Evolutionary conservation across 2,113 vertebrate species (phyloP), one percentile per base, ranked within the genome.

Genomic region (Crotophaga sulcirostris): DNA sequence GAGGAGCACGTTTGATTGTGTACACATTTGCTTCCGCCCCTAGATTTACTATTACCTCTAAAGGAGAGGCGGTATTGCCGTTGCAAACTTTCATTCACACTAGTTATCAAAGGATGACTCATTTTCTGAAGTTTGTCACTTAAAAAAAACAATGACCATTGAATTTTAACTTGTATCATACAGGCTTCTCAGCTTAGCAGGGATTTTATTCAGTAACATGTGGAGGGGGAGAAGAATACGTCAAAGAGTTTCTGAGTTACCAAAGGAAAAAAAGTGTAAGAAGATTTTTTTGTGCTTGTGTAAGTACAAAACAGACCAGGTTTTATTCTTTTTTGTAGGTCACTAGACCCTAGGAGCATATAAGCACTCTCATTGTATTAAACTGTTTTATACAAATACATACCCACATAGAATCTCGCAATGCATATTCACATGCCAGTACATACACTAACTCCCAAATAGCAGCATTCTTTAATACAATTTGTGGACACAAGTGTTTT

Each of bases 51-150:
- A 59, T 52, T 31, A 34, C 10, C 34, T 82, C 67, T 80, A 66
- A 78, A 86, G 59, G n/a, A 93, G 45, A 89, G 38, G 34, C 1
- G 11, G 42, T 66, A 82, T 7, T 47, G 64, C 23, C 87, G 49
- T 47, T 84, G 78, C 34, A 95, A 93, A 82, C 29, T 90, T 93
- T 82, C n/a, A 90, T 84, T 94, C 87, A 87, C 13, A 40, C 36
- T 68, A 85, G 34, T 72, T 83, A 72, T 42, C 34, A 62, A 62
- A 66, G 60, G 54, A 85, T 91, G 59, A 92, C 25, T 95, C n/a
- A 88, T 85, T 82, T 93, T 92, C 66, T 76, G 36, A 77, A 79
- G 26, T 77, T 91, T 87, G 36, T 78, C 86, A 85, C 62, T 76
- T 68, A 47, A 52, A 95, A 68, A 86, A 54, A 83, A 96, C 94